Conservation (phyloP, 2,797 vertebrate species). For the Fratercula arctica region DNA sequence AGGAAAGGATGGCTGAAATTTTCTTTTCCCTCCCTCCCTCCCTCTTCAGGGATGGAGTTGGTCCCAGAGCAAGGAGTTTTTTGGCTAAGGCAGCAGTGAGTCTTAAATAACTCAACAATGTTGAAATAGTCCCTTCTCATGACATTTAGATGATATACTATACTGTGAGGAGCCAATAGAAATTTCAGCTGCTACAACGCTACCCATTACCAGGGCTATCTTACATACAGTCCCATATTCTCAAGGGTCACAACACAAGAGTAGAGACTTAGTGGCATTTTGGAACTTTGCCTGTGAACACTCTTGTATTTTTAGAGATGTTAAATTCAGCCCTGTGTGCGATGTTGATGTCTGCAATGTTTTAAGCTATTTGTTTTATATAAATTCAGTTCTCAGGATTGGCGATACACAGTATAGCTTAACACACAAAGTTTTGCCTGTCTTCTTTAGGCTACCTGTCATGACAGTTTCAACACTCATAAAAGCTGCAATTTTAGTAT, state of each 20-base stretch:
- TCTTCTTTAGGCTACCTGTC: neutral
- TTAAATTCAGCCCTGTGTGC: neutral
- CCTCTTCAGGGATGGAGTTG: neutral
- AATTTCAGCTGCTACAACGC: neutral
- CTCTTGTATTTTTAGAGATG: constrained; percentile 13
- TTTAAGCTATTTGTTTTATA: neutral
- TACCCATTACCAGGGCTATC: neutral
- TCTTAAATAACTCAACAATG: constrained; percentile 43
- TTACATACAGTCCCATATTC: neutral
- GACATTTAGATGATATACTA: constrained; percentile 41
- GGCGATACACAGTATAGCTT: neutral
- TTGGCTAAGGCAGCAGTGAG: constrained; percentile 33
- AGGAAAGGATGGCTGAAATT: neutral
- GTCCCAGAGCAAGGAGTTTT: constrained; percentile 47
- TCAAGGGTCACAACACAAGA: constrained; percentile 1
- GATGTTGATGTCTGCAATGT: neutral
- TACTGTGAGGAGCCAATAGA: neutral
- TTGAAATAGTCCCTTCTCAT: constrained; percentile 32
- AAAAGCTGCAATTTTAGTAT: neutral
- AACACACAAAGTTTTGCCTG: neutral
- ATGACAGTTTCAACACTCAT: neutral
- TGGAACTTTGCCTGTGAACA: constrained; percentile 24
- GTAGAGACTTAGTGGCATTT: neutral
- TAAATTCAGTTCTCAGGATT: neutral
- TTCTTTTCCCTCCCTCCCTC: neutral